Conservation (phyloP, 2,113 vertebrate species). For the Puffinus mauretanicus region DNA sequence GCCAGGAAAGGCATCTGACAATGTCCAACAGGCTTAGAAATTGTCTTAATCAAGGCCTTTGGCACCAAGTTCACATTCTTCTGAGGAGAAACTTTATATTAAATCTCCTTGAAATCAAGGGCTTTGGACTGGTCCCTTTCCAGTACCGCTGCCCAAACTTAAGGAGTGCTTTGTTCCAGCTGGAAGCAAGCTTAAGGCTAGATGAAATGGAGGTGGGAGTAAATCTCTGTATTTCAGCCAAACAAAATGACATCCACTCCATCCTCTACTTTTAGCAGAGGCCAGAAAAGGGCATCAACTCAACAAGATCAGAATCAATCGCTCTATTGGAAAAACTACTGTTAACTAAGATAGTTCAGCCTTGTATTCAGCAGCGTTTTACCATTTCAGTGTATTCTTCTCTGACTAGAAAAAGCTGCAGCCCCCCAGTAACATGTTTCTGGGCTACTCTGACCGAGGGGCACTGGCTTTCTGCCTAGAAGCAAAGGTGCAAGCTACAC, state of each 20-base stretch:
- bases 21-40: conserved; percentile 21
- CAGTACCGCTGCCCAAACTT: conserved; percentile 33
- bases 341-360: not conserved
- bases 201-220: conserved; percentile 26
- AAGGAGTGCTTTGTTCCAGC: conserved; percentile 42
- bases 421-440: not conserved
- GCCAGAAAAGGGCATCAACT: conserved; percentile 25
- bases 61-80: conserved; percentile 45
- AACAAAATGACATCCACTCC: conserved; percentile 22
- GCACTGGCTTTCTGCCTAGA: not conserved
- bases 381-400: not conserved
- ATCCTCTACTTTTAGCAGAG: conserved; percentile 22
- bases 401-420: not conserved
- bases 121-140: conserved; percentile 29
- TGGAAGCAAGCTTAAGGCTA: conserved; percentile 19
- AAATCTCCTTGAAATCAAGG: conserved; percentile 44
- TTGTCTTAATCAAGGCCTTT: conserved; percentile 46
- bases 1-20: conserved; percentile 43
- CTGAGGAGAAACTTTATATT: conserved; percentile 38
- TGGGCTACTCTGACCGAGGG: not conserved
- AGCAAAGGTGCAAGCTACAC: conserved; percentile 2
- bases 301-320: conserved; percentile 13
- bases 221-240: conserved; percentile 40
- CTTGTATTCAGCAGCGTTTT: not conserved
- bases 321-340: not conserved